A percentile compares a stretch with the other conserved stretches of the same genome.
Conservation (phyloP, 1,140 invertebrate species). For the Cyclargus thomasi region DNA sequence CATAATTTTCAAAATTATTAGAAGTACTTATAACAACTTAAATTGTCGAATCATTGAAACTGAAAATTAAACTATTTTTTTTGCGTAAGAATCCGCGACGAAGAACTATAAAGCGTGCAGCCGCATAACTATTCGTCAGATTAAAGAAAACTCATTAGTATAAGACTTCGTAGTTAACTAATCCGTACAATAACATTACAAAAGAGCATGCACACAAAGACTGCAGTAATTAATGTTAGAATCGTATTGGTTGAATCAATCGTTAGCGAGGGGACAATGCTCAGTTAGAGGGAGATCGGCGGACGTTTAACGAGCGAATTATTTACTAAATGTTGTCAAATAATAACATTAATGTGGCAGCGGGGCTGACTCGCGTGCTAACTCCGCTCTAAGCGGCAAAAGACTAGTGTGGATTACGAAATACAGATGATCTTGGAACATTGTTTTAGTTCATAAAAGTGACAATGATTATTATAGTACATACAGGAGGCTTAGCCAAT, state of each 20-base stretch:
- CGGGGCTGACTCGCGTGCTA: constrained; percentile 31
- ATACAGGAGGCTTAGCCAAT: too few relatives aligned
- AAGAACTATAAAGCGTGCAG: constrained; percentile 20
- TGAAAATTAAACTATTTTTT: not conserved
- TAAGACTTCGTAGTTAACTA: constrained; percentile 57
- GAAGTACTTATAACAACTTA: too few relatives aligned
- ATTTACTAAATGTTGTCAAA: constrained; percentile 74
- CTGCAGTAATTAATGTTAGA: constrained; percentile 61
- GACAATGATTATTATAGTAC: too few relatives aligned
- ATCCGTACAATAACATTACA: constrained; percentile 62
- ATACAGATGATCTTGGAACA: not conserved
- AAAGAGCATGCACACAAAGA: constrained; percentile 51
- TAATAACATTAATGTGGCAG: constrained; percentile 67
- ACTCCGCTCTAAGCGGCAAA: constrained; percentile 16
- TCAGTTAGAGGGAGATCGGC: constrained; percentile 63
- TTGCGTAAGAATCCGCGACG: constrained; percentile 9
- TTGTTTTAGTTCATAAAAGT: too few relatives aligned
- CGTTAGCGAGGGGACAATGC: constrained; percentile 53
- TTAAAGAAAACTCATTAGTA: constrained; percentile 56
- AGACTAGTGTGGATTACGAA: constrained; percentile 29
- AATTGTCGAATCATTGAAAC: not conserved
- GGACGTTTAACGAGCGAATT: constrained; percentile 71
- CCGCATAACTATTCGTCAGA: constrained; percentile 34
- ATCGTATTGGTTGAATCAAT: constrained; percentile 49
- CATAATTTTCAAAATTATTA: too few relatives aligned